Percentiles rank a stretch among this genome's conserved stretches.
These are phyloP conservation scores for Megaceryle maxima DNA, from an alignment of 2,113 vertebrate species.

Conservation along the genomic window DNA sequence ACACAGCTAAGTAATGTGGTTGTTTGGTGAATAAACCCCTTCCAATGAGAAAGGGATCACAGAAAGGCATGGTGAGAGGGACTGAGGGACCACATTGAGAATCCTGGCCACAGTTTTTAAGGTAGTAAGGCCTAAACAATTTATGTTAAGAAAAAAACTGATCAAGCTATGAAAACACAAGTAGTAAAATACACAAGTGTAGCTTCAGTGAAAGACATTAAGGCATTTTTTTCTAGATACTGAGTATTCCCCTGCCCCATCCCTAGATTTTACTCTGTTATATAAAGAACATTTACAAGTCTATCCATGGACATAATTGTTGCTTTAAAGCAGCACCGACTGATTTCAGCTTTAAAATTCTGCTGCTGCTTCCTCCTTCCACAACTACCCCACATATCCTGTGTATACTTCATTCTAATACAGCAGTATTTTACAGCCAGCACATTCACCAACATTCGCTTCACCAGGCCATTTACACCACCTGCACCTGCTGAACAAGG, in stretches of 20 bases:
- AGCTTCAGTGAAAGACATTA: neutral
- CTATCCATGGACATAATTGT: neutral
- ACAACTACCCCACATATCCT: neutral
- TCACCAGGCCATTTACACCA: neutral
- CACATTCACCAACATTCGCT: neutral
- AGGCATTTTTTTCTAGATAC: neutral
- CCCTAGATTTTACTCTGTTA: fast-evolving
- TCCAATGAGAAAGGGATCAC: neutral
- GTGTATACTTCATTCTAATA: neutral
- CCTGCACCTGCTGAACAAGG: neutral
- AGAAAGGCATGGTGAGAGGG: neutral
- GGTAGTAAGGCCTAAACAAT: neutral
- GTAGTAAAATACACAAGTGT: neutral
- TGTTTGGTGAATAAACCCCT: neutral
- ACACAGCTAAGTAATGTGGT: neutral
- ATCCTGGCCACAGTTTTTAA: neutral
- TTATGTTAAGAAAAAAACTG: neutral
- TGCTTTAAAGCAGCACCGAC: neutral
- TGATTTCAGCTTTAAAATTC: neutral
- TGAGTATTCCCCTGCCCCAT: neutral
- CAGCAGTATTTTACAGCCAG: neutral
- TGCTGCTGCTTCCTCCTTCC: neutral
- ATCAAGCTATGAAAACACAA: neutral
- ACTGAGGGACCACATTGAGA: neutral
- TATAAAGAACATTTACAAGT: neutral